Base-by-base conservation (phyloP, 2,797 vertebrate species). In the Rousettus madagascariensis region DNA sequence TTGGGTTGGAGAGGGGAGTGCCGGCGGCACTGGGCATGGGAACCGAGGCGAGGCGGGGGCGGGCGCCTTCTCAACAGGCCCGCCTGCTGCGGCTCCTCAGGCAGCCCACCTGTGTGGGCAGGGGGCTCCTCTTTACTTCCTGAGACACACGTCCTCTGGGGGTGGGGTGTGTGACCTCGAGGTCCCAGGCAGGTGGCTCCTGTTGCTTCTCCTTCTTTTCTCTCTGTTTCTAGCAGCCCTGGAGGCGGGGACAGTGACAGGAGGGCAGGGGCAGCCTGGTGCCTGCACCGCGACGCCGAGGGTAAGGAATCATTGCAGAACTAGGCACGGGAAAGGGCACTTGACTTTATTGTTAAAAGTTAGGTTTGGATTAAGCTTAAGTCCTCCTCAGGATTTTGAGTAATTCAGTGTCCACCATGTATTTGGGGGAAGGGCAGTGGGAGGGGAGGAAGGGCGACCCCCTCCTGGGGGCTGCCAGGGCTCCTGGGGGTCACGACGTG, bases 281-380 rank as follows among this genome's bases (percentile, higher is more conserved):
- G 0, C 22, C 9, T 7, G 5, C 1, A 2, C 13, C 84, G 30
- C 9, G 66, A 36, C 8, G 28, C 41, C n/a, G n/a, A 9, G 9
- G 11, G 63, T 17, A 1, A 26, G 43, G 74, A 28, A 6, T 24
- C 26, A 20, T 3, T 38, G 9, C 3, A 5, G 20, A 38, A 72
- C 8, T 36, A 61, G 22, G 46, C 53, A 17, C 20, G 57, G 26
- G 41, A 33, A 19, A 61, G 63, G 3, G 10, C 38, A 53, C n/a
- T 66, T 61, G 17, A 33, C 19, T 75, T 57, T 61, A 17, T 61
- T 41, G 55, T 57, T 20, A 0, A 75, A 69, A 51, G 71, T 49
- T 30, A 43, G 24, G 24, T 30, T 69, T 65, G 57, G 17, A 68
- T 91, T 74, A n/a, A 57, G 24, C 20, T 86, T 36, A 55, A 43